phyloP scores from a whole-genome alignment of 2,888 invertebrate species.

The Xylocampa areola region DNA sequence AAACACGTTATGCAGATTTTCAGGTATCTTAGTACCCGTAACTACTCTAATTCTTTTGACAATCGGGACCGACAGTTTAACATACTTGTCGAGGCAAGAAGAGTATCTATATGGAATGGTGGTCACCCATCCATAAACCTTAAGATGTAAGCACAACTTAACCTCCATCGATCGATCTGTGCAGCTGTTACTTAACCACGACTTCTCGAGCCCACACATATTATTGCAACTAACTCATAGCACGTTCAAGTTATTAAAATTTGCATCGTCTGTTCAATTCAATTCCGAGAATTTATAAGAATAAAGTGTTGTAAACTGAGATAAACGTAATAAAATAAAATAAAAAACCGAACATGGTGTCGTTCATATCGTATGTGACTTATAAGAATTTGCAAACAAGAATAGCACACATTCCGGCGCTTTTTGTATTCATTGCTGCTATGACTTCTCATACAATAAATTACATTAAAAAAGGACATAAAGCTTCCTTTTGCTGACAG shows the following conservation, averaged over 20 bases:
- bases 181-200: too few relatives aligned
- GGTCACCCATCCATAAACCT: too few relatives aligned
- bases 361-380: constrained; percentile 14
- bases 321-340: constrained; percentile 42
- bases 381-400: constrained; percentile 4
- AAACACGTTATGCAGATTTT: too few relatives aligned
- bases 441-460: neutral
- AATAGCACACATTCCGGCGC: constrained; percentile 6
- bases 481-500: neutral
- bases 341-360: constrained; percentile 8
- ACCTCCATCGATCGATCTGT: too few relatives aligned
- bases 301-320: constrained; percentile 10
- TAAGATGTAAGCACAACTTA: too few relatives aligned
- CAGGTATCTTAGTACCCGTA: too few relatives aligned
- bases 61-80: too few relatives aligned
- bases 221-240: too few relatives aligned
- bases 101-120: too few relatives aligned
- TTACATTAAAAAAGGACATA: neutral
- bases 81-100: too few relatives aligned
- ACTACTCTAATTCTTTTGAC: too few relatives aligned
- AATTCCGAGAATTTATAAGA: constrained; percentile 31
- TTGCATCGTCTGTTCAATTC: constrained; percentile 2
- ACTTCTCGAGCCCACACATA: too few relatives aligned
- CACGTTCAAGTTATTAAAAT: constrained; percentile 10
- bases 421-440: neutral